Base-by-base conservation (phyloP, 2,113 vertebrate species). In the Psammodynastes pulverulentus region DNA sequence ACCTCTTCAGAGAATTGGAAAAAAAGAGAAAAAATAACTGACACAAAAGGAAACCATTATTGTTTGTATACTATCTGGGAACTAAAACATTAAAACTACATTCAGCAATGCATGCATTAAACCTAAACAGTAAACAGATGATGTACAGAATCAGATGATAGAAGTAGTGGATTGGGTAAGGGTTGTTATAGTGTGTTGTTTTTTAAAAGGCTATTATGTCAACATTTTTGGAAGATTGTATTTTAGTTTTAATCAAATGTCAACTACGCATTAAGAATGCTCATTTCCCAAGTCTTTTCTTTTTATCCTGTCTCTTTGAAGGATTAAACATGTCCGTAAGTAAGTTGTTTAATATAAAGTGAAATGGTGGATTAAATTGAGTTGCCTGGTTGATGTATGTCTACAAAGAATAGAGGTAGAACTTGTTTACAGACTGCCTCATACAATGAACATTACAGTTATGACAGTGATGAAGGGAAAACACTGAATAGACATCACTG, bases 41-140 rank as follows among this genome's bases (percentile, higher is more conserved):
- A 91, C n/a, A 87, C 45, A 87, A 91, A 91, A 67, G 84, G 85
- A 91, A 91, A 91, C 54, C 12, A 34, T 91, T 87, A 62, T 86
- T 91, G 54, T 46, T 87, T 56, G 34, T 51, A 56, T 12, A 51
- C 54, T 91, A 67, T 87, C 85, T 91, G 54, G 90, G 54, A 91
- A 86, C 87, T 87, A 67, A 67, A 91, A 87, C 85, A 87, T 62
- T 62, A 91, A 46, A 91, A 91, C 54, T 87, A 91, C 26, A 21
- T 87, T 86, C 46, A 87, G 54, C 54, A 49, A 48, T 67, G 56
- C 90, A 48, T 67, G 56, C 90, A 91, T 91, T 87, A 91, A 91
- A 87, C 87, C n/a, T 91, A 87, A 91, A 67, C 85, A 91, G 56
- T 87, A 87, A 56, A 91, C 86, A 45, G 15, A 51, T 23, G 13